Conservation (phyloP, 2,113 vertebrate genomes). For the Apaloderma vittatum region DNA sequence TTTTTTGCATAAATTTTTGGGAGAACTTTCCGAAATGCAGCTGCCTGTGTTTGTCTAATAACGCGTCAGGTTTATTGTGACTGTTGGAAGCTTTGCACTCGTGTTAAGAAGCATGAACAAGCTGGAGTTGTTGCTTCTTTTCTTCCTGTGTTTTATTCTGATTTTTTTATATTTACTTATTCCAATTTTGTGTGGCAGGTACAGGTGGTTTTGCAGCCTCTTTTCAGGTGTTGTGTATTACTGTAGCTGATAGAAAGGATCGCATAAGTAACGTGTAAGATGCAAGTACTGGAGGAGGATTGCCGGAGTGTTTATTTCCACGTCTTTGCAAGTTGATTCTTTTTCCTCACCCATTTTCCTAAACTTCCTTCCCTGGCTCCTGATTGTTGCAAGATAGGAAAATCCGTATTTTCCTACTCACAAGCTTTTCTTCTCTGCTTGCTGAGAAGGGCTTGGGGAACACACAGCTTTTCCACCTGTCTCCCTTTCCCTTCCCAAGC, state of each 20-base stretch:
- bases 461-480: neutral
- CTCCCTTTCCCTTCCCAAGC: neutral
- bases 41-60: neutral
- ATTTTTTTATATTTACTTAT: neutral
- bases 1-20: neutral
- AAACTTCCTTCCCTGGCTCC: neutral
- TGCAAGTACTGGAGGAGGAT: neutral
- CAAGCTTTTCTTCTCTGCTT: conserved; percentile 10
- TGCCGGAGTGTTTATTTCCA: accelerated
- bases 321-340: neutral
- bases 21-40: neutral
- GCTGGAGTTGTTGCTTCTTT: neutral
- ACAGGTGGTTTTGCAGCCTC: neutral
- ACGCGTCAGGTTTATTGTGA: neutral
- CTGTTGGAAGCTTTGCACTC: neutral
- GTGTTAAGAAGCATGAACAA: neutral
- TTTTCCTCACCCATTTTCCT: neutral
- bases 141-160: neutral
- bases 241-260: neutral
- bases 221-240: neutral
- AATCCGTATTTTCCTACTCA: neutral
- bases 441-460: neutral
- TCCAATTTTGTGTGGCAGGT: neutral
- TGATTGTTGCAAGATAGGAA: neutral
- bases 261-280: neutral